A percentile compares a stretch with the other conserved stretches of the same genome.
These are phyloP conservation scores for Phataginus tetradactyla DNA, from an alignment of 2,797 vertebrate genomes.

Conservation along the genomic window DNA sequence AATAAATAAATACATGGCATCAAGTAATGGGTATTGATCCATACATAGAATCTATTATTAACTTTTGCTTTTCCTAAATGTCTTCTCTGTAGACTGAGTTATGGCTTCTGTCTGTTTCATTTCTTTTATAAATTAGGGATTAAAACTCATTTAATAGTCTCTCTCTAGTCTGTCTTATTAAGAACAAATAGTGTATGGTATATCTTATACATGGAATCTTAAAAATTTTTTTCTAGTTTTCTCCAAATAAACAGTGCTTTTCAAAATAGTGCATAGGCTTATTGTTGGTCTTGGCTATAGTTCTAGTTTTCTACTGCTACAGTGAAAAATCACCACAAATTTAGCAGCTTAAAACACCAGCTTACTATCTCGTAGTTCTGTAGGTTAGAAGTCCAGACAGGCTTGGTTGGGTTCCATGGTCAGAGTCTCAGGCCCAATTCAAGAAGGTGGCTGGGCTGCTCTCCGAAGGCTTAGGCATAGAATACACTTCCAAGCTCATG, in stretches of 20 bases:
- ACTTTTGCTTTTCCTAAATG: neutral
- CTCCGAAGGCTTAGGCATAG: neutral
- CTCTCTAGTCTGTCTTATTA: neutral
- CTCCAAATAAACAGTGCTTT: neutral
- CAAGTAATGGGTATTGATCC: neutral
- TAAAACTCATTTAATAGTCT: neutral
- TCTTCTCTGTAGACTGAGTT: constrained; percentile 1
- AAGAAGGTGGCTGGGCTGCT: neutral
- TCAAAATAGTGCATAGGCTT: neutral
- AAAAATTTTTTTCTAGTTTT: neutral
- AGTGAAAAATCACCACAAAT: neutral
- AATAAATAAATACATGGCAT: neutral
- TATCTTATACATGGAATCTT: neutral
- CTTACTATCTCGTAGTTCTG: neutral
- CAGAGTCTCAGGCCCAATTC: neutral
- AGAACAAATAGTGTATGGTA: neutral
- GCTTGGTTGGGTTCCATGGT: neutral
- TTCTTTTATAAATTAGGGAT: neutral
- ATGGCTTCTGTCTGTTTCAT: neutral
- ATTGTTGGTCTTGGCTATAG: neutral
- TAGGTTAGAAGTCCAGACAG: neutral
- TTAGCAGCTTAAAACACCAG: neutral
- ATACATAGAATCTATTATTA: neutral
- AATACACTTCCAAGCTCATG: neutral
- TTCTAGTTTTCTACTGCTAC: neutral